phyloP scores from a whole-genome alignment of 2,888 invertebrate species.

The Fragum fragum region DNA sequence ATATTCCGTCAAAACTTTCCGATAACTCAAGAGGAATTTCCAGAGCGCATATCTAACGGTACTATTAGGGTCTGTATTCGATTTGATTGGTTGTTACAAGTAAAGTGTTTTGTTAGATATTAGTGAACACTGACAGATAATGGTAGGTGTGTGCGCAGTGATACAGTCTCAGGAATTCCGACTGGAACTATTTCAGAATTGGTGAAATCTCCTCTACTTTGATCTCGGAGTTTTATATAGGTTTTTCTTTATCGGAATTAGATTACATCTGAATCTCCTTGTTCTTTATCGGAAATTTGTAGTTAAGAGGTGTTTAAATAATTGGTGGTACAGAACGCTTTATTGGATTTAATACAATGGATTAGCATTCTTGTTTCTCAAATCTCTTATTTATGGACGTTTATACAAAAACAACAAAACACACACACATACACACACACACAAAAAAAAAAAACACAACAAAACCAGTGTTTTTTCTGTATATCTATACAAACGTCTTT shows the following conservation, averaged over 20 bases:
- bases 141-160: not conserved
- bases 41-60: not conserved
- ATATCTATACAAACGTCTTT: too few relatives aligned
- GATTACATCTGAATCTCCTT: not conserved
- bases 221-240: not conserved
- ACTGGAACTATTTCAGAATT: not conserved
- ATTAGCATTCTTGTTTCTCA: too few relatives aligned
- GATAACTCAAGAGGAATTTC: not conserved
- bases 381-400: too few relatives aligned
- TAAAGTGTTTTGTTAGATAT: not conserved
- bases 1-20: not conserved
- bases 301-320: not conserved
- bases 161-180: not conserved
- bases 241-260: not conserved
- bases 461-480: too few relatives aligned
- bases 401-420: too few relatives aligned
- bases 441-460: too few relatives aligned
- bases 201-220: not conserved
- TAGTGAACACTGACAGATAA: slow-evolving; percentile 6
- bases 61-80: not conserved
- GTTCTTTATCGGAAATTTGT: not conserved
- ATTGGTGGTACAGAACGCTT: not conserved
- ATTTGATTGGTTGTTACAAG: slow-evolving; percentile 4
- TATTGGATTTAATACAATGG: too few relatives aligned
- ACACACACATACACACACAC: too few relatives aligned